phyloP scores from a whole-genome alignment of 1,140 invertebrate genomes.

The Drosophila kepulauana region DNA sequence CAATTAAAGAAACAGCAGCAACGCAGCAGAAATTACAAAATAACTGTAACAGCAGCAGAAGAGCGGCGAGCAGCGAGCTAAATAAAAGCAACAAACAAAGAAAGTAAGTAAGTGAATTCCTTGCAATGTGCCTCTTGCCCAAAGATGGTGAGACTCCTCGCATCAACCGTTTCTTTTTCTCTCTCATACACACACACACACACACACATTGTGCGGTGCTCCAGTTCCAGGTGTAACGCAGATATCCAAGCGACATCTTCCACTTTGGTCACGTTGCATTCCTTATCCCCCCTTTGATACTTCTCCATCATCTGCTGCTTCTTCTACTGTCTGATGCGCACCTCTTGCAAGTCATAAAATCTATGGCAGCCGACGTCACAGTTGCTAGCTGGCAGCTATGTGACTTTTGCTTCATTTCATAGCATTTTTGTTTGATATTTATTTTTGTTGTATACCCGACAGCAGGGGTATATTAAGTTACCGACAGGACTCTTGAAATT shows the following conservation, averaged over 20 bases:
- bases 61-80: constrained; percentile 26
- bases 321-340: constrained; percentile 35
- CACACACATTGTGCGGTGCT: constrained; percentile 47
- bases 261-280: constrained; percentile 16
- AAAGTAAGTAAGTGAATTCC: constrained; percentile 83
- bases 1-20: constrained; percentile 58
- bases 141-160: constrained; percentile 57
- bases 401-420: constrained; percentile 46
- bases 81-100: constrained; percentile 61
- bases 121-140: constrained; percentile 65
- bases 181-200: constrained; percentile 14
- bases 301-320: neutral
- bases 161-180: constrained; percentile 18
- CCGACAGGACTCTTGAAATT: too few relatives aligned
- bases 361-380: constrained; percentile 65
- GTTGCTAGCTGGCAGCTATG: constrained; percentile 57
- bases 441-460: neutral
- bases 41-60: constrained; percentile 20
- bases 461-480: too few relatives aligned
- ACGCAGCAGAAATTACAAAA: constrained; percentile 31
- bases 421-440: neutral
- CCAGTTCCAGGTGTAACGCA: constrained; percentile 74
- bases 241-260: constrained; percentile 22
- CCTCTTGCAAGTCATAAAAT: constrained; percentile 78
- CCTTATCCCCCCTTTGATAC: neutral